Conservation (phyloP, 2,797 vertebrate species). For the Anguilla pacifica region DNA sequence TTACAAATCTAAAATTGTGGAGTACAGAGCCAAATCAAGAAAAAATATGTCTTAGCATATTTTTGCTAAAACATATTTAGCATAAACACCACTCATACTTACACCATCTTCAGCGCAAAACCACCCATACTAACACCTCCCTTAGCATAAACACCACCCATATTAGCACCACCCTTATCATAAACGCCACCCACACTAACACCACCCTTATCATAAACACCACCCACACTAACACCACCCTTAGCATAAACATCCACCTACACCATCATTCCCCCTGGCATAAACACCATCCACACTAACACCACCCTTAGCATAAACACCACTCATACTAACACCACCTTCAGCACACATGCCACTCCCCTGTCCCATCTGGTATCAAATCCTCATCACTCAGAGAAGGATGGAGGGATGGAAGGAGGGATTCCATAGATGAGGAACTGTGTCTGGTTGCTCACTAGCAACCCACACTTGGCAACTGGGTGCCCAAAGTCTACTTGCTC, state of each 20-base stretch:
- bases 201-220: background rate
- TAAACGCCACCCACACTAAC: background rate
- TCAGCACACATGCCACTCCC: background rate
- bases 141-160: background rate
- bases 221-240: background rate
- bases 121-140: background rate
- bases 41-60: background rate
- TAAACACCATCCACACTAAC: background rate
- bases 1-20: no score
- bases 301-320: background rate
- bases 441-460: background rate
- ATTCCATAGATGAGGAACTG: background rate
- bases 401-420: background rate
- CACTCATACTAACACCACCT: background rate
- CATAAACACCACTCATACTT: background rate
- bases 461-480: background rate
- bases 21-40: no score
- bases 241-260: background rate
- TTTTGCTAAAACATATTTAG: no score
- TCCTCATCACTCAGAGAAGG: background rate
- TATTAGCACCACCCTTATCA: background rate
- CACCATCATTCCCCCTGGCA: background rate
- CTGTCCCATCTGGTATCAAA: background rate
- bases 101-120: background rate
- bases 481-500: no score